A percentile compares a stretch with the other conserved stretches of the same genome.
Evolutionary conservation across 2,888 invertebrate species (phyloP).

Genomic region (Cloeon dipterum): DNA sequence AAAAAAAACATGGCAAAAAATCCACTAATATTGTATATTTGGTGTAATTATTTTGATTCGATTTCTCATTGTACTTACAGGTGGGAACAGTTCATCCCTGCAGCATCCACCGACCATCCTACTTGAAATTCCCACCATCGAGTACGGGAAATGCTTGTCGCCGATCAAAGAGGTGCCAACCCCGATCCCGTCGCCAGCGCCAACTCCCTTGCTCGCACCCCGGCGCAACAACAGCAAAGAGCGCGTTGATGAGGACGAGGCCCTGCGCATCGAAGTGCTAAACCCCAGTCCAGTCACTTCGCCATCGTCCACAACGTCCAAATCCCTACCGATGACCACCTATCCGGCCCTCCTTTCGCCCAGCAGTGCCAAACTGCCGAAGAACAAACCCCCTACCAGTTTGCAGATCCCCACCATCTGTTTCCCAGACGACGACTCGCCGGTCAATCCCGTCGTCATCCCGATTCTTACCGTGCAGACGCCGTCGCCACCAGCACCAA

Average conservation of each 20-base stretch:
- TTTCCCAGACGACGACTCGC: not conserved
- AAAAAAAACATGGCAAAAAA: too few species aligned
- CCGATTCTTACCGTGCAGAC: conserved; percentile 41
- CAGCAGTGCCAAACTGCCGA: conserved; percentile 24
- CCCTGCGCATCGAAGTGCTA: not conserved
- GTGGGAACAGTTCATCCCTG: conserved; percentile 12
- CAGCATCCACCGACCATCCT: conserved; percentile 52
- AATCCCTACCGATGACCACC: not conserved
- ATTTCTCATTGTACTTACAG: too few species aligned
- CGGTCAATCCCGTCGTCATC: conserved; percentile 29
- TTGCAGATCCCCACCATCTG: conserved; percentile 13
- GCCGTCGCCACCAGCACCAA: conserved; percentile 40
- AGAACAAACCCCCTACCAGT: conserved; percentile 15
- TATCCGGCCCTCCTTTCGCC: not conserved
- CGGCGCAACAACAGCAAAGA: conserved; percentile 8
- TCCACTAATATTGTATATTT: too few species aligned
- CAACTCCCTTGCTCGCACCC: conserved; percentile 11
- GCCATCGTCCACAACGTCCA: not conserved
- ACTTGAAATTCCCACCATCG: conserved; percentile 43
- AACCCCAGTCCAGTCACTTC: conserved; percentile 1
- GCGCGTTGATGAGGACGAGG: not conserved
- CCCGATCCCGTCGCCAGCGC: conserved; percentile 14
- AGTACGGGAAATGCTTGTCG: conserved; percentile 43
- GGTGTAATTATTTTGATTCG: too few species aligned
- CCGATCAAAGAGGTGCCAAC: conserved; percentile 16